Evolutionary conservation across 2,888 invertebrate species (phyloP).

Genomic region (Sesia apiformis): DNA sequence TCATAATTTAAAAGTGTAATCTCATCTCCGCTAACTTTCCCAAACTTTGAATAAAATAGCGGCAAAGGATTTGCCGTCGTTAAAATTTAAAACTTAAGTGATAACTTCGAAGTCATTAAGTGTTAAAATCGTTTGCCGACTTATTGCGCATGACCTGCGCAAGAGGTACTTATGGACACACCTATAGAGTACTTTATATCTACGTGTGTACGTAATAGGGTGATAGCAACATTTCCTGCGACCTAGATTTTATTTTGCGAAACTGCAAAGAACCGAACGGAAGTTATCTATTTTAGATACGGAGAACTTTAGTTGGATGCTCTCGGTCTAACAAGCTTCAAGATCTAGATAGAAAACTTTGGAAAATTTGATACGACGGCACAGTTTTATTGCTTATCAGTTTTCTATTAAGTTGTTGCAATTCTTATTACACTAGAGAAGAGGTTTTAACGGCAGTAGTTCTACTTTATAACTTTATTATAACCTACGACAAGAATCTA

Average conservation of each 20-base stretch:
- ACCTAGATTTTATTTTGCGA: conserved; percentile 43
- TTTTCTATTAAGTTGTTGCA: too few species aligned
- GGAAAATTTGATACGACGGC: too few species aligned
- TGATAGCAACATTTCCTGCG: conserved; percentile 41
- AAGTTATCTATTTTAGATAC: not conserved
- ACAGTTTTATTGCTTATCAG: too few species aligned
- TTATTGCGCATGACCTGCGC: conserved; percentile 60
- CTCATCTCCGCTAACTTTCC: too few species aligned
- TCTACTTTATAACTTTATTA: too few species aligned
- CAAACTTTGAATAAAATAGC: too few species aligned
- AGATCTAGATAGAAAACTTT: not conserved
- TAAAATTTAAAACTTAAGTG: conserved; percentile 33
- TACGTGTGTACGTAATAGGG: conserved; percentile 20
- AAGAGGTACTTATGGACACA: conserved; percentile 38
- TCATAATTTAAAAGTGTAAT: too few species aligned
- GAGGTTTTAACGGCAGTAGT: too few species aligned
- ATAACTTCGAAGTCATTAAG: conserved; percentile 12
- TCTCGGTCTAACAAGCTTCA: not conserved
- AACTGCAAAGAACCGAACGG: not conserved
- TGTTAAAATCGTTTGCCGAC: conserved; percentile 23
- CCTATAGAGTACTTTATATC: conserved; percentile 16
- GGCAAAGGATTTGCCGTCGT: too few species aligned
- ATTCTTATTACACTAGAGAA: too few species aligned
- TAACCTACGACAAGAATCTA: too few species aligned
- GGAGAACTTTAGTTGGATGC: not conserved